Percentiles rank a stretch among this genome's conserved stretches.
Conservation (phyloP, 2,888 invertebrate genomes). For the Pseudoips prasinana region DNA sequence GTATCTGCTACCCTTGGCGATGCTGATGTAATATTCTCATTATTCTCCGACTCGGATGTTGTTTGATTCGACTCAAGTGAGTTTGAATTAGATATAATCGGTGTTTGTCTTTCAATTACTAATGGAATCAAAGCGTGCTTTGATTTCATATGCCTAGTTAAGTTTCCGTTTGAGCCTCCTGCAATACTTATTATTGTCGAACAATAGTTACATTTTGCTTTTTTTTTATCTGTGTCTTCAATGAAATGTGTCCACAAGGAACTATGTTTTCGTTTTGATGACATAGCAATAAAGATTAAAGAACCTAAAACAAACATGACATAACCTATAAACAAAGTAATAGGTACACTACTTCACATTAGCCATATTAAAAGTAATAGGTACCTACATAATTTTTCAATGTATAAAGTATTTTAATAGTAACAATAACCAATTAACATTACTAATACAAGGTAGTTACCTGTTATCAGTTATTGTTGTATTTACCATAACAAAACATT, state of each 20-base stretch:
- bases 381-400: neutral
- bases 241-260: conserved; percentile 9
- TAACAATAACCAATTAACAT: too few relatives aligned
- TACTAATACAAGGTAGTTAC: neutral
- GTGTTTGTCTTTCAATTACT: conserved; percentile 6
- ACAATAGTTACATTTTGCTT: conserved; percentile 14
- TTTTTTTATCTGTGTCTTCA: conserved; percentile 8
- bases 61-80: conserved; percentile 4
- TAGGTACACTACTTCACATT: neutral
- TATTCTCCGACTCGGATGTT: conserved; percentile 4
- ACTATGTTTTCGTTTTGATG: conserved; percentile 7
- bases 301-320: conserved; percentile 4
- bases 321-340: conserved; percentile 1
- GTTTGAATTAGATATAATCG: conserved; percentile 5
- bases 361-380: neutral
- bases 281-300: conserved; percentile 4
- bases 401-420: too few relatives aligned
- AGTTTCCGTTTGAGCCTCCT: conserved; percentile 10
- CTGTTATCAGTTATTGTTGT: conserved; percentile 1
- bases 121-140: conserved; percentile 8
- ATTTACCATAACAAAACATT: conserved; percentile 3
- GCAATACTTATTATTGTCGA: conserved; percentile 8
- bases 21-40: conserved; percentile 6
- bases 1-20: conserved; percentile 2
- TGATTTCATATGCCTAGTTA: conserved; percentile 10